phyloP scores from a whole-genome alignment of 1,140 invertebrate genomes.

The Sweltsa coloradensis region DNA sequence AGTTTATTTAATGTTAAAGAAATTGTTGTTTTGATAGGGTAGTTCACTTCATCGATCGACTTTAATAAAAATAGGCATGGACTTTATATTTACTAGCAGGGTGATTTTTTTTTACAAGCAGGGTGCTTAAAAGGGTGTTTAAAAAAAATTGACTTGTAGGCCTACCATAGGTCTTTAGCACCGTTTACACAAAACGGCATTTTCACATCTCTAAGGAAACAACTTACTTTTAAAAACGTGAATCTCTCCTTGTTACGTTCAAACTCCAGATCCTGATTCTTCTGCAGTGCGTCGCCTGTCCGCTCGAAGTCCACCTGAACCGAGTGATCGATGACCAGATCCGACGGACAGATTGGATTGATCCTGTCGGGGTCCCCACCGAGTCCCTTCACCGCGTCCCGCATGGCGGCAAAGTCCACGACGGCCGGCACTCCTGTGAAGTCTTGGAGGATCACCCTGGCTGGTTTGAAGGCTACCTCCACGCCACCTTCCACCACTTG shows the following conservation, averaged over 20 bases:
- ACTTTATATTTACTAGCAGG: too few relatives aligned
- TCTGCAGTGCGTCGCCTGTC: constrained; percentile 79
- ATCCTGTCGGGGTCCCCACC: constrained; percentile 86
- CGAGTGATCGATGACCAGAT: constrained; percentile 97
- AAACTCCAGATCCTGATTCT: constrained; percentile 94
- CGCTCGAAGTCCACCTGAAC: constrained; percentile 91
- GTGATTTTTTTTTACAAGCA: too few relatives aligned
- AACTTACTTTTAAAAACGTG: constrained; percentile 78
- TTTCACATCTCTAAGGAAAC: too few relatives aligned
- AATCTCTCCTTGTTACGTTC: constrained; percentile 94
- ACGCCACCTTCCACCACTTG: constrained; percentile 54
- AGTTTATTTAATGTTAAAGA: too few relatives aligned
- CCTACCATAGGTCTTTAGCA: too few relatives aligned
- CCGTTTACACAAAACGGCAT: too few relatives aligned
- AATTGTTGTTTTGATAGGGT: too few relatives aligned
- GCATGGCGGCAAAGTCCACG: constrained; percentile 97
- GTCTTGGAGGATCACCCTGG: constrained; percentile 90
- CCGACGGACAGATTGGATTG: constrained; percentile 94
- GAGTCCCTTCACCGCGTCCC: constrained; percentile 81
- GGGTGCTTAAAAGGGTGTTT: too few relatives aligned
- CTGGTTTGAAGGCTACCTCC: constrained; percentile 94
- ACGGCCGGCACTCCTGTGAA: constrained; percentile 96
- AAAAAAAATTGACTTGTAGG: too few relatives aligned
- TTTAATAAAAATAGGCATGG: too few relatives aligned
- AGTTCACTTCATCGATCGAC: too few relatives aligned